phyloP scores from a whole-genome alignment of 1,140 invertebrate species.

The Macrobrachium rosenbergii region DNA sequence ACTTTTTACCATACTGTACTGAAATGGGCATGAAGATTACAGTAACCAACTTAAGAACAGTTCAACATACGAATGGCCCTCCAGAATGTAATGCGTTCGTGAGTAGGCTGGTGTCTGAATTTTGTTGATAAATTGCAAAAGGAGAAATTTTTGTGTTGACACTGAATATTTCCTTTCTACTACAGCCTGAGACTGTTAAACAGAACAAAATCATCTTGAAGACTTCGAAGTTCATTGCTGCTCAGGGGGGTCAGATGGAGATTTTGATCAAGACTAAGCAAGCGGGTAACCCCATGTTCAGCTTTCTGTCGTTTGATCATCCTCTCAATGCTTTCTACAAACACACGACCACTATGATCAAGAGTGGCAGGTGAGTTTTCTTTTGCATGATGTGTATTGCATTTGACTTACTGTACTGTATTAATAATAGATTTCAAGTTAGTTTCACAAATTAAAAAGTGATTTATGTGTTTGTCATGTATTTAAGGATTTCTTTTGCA shows the following conservation, averaged over 20 bases:
- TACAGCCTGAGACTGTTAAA: slow-evolving; percentile 92
- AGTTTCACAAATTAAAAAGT: too few species aligned
- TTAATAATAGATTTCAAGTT: too few species aligned
- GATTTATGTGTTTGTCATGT: too few species aligned
- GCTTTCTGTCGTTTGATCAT: slow-evolving; percentile 91
- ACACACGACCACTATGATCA: slow-evolving; percentile 84
- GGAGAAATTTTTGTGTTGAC: slow-evolving; percentile 16
- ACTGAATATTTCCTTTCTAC: slow-evolving; percentile 62
- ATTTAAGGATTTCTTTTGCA: too few species aligned
- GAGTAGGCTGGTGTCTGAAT: too few species aligned
- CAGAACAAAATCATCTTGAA: slow-evolving; percentile 96
- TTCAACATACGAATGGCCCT: too few species aligned
- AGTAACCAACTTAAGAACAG: too few species aligned
- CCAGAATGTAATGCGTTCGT: too few species aligned
- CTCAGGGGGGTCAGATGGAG: slow-evolving; percentile 97
- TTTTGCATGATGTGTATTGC: background rate
- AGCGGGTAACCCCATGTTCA: slow-evolving; percentile 91
- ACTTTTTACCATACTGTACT: too few species aligned
- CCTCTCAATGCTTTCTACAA: slow-evolving; percentile 91
- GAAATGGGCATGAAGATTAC: too few species aligned
- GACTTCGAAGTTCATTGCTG: slow-evolving; percentile 93
- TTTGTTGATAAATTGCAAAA: background rate
- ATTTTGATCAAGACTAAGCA: slow-evolving; percentile 98
- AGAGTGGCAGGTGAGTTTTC: slow-evolving; percentile 80
- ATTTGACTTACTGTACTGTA: too few species aligned